Conservation (phyloP, 2,888 invertebrate species). For the Eupithecia vulgata region DNA sequence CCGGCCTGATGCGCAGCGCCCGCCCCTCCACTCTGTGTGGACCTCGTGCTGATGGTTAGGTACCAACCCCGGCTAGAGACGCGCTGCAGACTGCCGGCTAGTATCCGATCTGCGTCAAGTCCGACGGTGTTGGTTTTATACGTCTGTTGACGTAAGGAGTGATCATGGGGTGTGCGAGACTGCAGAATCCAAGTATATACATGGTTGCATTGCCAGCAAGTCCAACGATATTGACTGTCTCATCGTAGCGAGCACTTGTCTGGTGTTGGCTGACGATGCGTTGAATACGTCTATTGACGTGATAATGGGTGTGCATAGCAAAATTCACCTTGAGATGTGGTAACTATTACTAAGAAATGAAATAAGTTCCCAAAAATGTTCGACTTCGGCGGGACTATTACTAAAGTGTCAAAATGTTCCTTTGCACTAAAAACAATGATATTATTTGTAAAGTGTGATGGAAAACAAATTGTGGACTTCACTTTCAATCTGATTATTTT, state of each 20-base stretch:
- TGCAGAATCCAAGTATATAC: not conserved
- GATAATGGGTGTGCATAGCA: not conserved
- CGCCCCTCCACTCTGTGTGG: not conserved
- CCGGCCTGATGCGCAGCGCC: slow-evolving; percentile 43
- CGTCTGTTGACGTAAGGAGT: not conserved
- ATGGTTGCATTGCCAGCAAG: not conserved
- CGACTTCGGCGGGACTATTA: too few species aligned
- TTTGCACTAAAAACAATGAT: not conserved
- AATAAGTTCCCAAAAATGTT: too few species aligned
- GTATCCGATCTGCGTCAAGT: not conserved
- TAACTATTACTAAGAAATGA: not conserved
- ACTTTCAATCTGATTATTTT: not conserved
- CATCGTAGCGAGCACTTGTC: not conserved
- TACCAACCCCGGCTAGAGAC: not conserved
- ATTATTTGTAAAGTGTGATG: not conserved
- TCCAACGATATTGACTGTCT: not conserved
- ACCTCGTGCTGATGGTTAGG: not conserved
- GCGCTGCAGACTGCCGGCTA: not conserved
- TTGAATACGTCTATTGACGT: not conserved
- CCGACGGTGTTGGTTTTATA: not conserved
- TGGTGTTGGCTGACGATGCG: not conserved
- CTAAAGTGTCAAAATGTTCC: not conserved
- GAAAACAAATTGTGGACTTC: not conserved
- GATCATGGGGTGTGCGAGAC: not conserved
- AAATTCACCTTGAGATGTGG: not conserved